Percentiles rank a stretch among this genome's conserved stretches.
Evolutionary conservation across 2,888 invertebrate species (phyloP).

Genomic region (Plutella xylostella): DNA sequence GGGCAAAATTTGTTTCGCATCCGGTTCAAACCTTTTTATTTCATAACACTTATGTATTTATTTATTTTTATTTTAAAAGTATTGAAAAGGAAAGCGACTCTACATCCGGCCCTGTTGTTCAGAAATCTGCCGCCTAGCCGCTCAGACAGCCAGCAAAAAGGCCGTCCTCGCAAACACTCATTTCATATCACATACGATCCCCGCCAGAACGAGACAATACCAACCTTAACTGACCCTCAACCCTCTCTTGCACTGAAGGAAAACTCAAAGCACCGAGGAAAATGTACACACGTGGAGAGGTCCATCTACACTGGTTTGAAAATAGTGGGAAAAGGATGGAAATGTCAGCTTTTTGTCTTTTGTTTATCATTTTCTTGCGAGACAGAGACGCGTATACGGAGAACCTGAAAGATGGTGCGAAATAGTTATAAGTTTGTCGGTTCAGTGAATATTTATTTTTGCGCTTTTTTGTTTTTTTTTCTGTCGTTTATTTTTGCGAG

Average conservation of each 20-base stretch:
- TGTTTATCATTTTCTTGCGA: constrained; percentile 38
- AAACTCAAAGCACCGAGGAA: constrained; percentile 16
- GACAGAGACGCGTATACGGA: constrained; percentile 29
- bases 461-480: not conserved
- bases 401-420: constrained; percentile 8
- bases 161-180: constrained; percentile 53
- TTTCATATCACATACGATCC: constrained; percentile 62
- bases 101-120: constrained; percentile 30
- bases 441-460: not conserved
- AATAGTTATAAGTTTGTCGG: constrained; percentile 3
- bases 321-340: not conserved
- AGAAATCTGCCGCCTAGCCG: constrained; percentile 66
- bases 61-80: too few relatives aligned
- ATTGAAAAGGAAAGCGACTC: too few relatives aligned
- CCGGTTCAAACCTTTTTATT: too few relatives aligned
- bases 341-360: constrained; percentile 37
- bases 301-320: constrained; percentile 17
- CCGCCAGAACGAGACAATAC: constrained; percentile 34
- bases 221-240: constrained; percentile 11
- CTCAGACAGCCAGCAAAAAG: constrained; percentile 67
- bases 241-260: not conserved
- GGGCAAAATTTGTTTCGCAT: too few relatives aligned
- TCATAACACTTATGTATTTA: too few relatives aligned
- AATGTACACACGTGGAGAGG: constrained; percentile 19
- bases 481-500: not conserved